These are phyloP conservation scores for Rotaria magnacalcarata DNA, from an alignment of 2,888 invertebrate species.

Conservation along the genomic window DNA sequence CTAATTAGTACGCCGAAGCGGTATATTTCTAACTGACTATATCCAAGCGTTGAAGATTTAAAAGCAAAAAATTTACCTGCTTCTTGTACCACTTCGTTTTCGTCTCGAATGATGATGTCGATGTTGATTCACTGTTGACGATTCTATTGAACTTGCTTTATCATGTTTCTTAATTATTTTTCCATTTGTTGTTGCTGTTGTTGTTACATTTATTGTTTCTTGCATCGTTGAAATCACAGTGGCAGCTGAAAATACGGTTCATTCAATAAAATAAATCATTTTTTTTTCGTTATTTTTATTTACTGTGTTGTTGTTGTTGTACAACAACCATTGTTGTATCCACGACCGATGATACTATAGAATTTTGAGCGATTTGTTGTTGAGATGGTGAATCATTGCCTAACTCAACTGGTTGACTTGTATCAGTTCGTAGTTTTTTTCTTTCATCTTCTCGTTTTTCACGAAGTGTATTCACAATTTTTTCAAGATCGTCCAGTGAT, in stretches of 20 bases:
- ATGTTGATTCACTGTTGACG: constrained; percentile 8
- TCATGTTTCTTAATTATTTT: background rate
- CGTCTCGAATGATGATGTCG: background rate
- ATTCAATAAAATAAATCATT: background rate
- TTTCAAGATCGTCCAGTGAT: constrained; percentile 41
- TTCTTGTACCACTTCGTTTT: constrained; percentile 28
- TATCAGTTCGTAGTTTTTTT: constrained; percentile 23
- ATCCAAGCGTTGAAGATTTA: no score
- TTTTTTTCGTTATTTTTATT: background rate
- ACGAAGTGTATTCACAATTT: constrained; percentile 29
- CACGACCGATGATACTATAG: background rate
- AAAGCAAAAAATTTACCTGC: background rate
- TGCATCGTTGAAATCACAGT: background rate
- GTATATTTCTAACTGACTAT: no score
- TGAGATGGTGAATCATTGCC: background rate
- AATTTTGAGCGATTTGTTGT: background rate
- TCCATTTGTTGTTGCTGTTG: background rate
- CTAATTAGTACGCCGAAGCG: no score
- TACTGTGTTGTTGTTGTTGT: constrained; percentile 35
- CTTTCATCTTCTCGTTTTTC: constrained; percentile 36
- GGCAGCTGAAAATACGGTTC: background rate
- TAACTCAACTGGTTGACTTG: background rate
- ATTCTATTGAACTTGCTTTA: constrained; percentile 29
- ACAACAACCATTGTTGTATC: background rate
- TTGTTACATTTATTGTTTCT: background rate